Evolutionary conservation across 2,888 invertebrate genomes (phyloP), one percentile per base, ranked within the genome.

Genomic region (Hecatera dysodea): DNA sequence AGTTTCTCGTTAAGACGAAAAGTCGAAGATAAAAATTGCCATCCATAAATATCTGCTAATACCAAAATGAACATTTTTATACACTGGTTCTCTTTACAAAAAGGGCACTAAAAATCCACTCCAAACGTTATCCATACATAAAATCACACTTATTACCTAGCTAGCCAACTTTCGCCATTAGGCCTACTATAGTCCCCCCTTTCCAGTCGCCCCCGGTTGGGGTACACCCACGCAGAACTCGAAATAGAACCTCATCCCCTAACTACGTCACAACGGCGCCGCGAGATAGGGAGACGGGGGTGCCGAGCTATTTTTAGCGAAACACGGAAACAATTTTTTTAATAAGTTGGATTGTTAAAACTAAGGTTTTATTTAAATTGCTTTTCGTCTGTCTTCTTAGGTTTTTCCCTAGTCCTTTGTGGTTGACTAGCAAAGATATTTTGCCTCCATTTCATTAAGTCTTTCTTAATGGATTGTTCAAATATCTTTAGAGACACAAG

Each of bases 181-280:
- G 76, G 74, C 77, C 78, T 79, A 78, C 78, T 72, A 75, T 48
- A 67, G 15, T 57, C 60, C 36, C 55, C 61, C 75, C 74, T 63
- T 55, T 69, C 59, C 67, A 61, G 61, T 36, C 67, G 56, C 57
- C 66, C 68, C 66, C 59, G 52, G 65, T 59, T 55, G 69, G 68
- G 57, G 65, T 22, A 61, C 88, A 78, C 90, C 89, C 87, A 90
- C 91, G 87, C 88, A 57, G 62, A 39, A 22, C 80, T 76, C 8
- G 66, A 77, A 91, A 91, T 91, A 91, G 89, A 86, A 87, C 91
- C 91, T 70, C 90, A 90, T 82, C 82, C 90, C 84, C 73, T 67
- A 19, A 66, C 70, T 82, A 83, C 88, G 87, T 87, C 88, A 86
- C 78, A 72, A 67, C 82, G 84, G 76, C 80, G 79, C 72, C 77